Evolutionary conservation across 2,797 vertebrate genomes (phyloP).

Genomic region (Sebastes variabilis): DNA sequence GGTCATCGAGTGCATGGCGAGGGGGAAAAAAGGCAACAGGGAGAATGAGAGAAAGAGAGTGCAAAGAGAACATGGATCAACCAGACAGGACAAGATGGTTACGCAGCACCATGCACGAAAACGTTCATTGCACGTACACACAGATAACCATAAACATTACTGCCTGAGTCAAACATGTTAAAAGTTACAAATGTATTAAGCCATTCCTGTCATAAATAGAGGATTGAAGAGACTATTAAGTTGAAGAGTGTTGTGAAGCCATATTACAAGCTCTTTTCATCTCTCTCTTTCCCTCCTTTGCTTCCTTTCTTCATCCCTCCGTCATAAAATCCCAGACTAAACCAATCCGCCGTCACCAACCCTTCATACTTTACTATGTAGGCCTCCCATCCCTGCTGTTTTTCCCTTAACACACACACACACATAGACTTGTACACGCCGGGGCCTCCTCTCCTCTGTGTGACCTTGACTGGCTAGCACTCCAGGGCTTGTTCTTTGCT

Average conservation of each 20-base stretch:
- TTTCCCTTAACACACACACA: slow-evolving; percentile 28
- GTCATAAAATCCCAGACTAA: slow-evolving; percentile 47
- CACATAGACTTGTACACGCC: slow-evolving; percentile 36
- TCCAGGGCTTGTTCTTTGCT: slow-evolving; percentile 75
- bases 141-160: not conserved
- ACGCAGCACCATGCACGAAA: slow-evolving; percentile 36
- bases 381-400: slow-evolving; percentile 51
- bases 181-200: slow-evolving; percentile 33
- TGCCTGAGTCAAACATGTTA: slow-evolving; percentile 20
- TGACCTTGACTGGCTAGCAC: slow-evolving; percentile 82
- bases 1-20: slow-evolving; percentile 30
- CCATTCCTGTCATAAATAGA: slow-evolving; percentile 1
- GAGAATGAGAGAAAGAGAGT: slow-evolving; percentile 13
- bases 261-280: slow-evolving; percentile 51
- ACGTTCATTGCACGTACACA: not conserved
- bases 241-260: slow-evolving; percentile 31
- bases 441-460: slow-evolving; percentile 76
- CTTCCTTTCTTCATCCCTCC: slow-evolving; percentile 36
- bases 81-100: slow-evolving; percentile 30
- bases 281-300: slow-evolving; percentile 11
- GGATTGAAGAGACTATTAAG: slow-evolving; percentile 7
- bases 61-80: slow-evolving; percentile 21
- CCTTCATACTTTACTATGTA: slow-evolving; percentile 58
- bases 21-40: not conserved
- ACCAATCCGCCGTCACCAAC: slow-evolving; percentile 61